Conservation (phyloP, 2,888 invertebrate genomes). For the Sepiola atlantica region DNA sequence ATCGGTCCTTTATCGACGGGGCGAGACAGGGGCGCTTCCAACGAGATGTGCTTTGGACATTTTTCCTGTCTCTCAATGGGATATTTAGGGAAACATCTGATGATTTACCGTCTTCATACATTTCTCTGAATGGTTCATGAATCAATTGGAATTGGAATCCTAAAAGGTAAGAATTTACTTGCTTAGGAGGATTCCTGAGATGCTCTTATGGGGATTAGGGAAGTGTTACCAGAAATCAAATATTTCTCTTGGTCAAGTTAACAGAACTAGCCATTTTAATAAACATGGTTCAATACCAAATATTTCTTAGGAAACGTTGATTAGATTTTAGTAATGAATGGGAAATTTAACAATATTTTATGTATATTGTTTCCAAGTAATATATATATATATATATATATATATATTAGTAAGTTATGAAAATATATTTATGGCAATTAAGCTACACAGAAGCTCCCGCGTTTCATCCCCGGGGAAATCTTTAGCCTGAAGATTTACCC, state of each 20-base stretch:
- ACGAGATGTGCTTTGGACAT: not conserved
- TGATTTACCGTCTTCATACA: not conserved
- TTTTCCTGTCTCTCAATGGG: not conserved
- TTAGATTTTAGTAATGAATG: not conserved
- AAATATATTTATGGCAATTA: too few relatives aligned
- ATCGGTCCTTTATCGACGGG: not conserved
- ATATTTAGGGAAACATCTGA: conserved; percentile 6
- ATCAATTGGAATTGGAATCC: not conserved
- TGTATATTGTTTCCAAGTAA: not conserved
- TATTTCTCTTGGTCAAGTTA: not conserved
- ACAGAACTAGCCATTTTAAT: not conserved
- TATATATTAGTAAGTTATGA: not conserved
- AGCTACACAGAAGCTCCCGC: too few relatives aligned
- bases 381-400: not conserved
- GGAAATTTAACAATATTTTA: not conserved
- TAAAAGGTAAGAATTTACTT: not conserved
- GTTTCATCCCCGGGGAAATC: too few relatives aligned
- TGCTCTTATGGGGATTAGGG: not conserved
- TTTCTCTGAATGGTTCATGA: not conserved
- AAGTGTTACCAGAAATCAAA: not conserved
- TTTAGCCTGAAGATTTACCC: too few relatives aligned
- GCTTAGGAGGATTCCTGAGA: not conserved
- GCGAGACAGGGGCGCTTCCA: not conserved
- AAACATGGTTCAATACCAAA: not conserved
- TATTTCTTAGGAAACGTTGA: not conserved